Evolutionary conservation across 2,797 vertebrate species (phyloP), one percentile per base, ranked within the genome.

Genomic region (Enteromius paludinosus): DNA sequence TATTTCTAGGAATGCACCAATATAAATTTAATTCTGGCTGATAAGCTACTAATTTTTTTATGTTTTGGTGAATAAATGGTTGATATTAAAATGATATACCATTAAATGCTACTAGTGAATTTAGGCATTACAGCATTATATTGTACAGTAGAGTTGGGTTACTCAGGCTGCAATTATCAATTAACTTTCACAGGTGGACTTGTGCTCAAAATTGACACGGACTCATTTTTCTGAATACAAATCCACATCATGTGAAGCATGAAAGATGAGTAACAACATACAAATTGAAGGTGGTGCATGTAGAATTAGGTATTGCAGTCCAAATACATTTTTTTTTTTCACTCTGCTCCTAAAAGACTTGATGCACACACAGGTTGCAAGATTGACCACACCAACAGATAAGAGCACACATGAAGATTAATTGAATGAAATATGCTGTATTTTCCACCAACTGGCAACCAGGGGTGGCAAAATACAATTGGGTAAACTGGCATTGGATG

Each of bases 11-110:
- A 25, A 76, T 2, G 38, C 38, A 61, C 23, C 6, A 43, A 28
- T 76, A 28, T 76, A 45, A 76, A 76, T 76, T 30, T 11, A 20
- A 76, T 76, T 12, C 14, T 45, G 23, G 17, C 20, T 4, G n/a
- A 59, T 17, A 59, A 59, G 52, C 33, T 17, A 11, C 18, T 2
- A 7, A 4, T 59, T 59, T 59, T 59, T 41, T 35, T 74, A 74
- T 11, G 52, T 25, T 17, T 25, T 5, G 52, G 33, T 4, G 7
- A 59, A 41, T 74, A 59, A 59, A 8, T 11, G 14, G 49, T 15
- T 74, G 7, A 59, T 17, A 17, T 23, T 17, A 38, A 38, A 54
- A 10, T 1, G 3, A 33, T n/a, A 11, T n/a, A 38, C 12, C 20
- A 38, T 23, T 56, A 15, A 56, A 72, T 56, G 49, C 12, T 56